Evolutionary conservation across 92 coral and sea anemone genomes (phyloP), one percentile per base, ranked within the genome.

Genomic region (Epizoanthus ramosus): DNA sequence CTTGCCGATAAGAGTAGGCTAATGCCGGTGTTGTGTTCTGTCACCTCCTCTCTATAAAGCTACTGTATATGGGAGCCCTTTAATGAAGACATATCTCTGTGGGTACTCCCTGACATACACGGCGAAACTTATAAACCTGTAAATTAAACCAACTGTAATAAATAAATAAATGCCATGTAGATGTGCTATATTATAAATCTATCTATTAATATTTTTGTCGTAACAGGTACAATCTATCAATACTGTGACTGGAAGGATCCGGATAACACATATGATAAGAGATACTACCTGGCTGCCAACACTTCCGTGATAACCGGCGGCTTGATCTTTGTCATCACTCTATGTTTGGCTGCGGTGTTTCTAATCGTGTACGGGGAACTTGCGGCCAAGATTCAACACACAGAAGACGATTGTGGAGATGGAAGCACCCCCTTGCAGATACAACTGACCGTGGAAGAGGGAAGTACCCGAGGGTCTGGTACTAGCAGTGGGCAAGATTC

Each of bases 271-370:
- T 77, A 77, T 57, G 1, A 2, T 0, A 19, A 77, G 39, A 69
- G 63, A 0, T 37, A 39, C n/a, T 1, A 0, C 4, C 59, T 77
- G 3, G 82, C 82, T 17, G 25, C 2, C 19, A 77, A 77, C 71
- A 77, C 82, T 15, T 77, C 82, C 1, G 9, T 39, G 7, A 61
- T 77, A 13, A 77, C 82, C 7, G 82, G 82, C 16, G 82, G 82
- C 17, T 58, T 77, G 22, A 61, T 77, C 21, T 63, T 77, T 14
- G 71, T 77, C 41, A 28, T 77, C 39, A 41, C 82, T 43, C 71
- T 77, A 43, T 61, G 58, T 31, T n/a, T 61, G 23, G 39, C 39
- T 14, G 82, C 41, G 3, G 70, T 77, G 24, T 22, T 60, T 3
- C 23, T 77, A 57, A 61, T 77, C 14, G 58, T 77, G 18, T 77